Evolutionary conservation across 2,888 invertebrate species (phyloP).

Genomic region (Creontiades dilutus): DNA sequence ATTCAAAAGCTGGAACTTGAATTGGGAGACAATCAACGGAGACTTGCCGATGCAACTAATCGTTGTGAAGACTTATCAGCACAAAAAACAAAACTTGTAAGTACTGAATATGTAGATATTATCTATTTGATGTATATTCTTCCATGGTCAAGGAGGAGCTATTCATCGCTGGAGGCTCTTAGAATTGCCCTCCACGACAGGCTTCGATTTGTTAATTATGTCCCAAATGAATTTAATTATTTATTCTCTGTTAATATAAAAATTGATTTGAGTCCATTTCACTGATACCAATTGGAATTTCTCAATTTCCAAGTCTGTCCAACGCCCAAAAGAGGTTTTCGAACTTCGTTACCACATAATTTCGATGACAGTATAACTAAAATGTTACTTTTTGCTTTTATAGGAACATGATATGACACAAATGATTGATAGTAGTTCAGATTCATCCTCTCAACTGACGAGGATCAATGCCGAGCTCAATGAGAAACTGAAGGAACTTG

Average conservation of each 20-base stretch:
- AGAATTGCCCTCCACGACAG: no score
- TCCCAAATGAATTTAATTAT: no score
- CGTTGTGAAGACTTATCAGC: constrained; percentile 74
- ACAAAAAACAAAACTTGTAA: constrained; percentile 78
- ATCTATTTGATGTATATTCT: no score
- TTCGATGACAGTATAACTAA: no score
- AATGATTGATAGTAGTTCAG: constrained; percentile 76
- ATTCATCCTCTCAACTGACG: constrained; percentile 78
- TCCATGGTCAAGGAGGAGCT: neutral
- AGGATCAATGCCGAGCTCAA: constrained; percentile 78
- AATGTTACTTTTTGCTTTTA: constrained; percentile 74
- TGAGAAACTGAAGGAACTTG: constrained; percentile 78
- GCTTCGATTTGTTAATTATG: no score
- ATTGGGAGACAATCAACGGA: constrained; percentile 62
- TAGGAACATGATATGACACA: constrained; percentile 76
- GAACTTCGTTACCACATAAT: no score
- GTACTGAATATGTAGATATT: no score
- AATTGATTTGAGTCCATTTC: no score
- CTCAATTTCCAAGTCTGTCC: no score
- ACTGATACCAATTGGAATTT: no score
- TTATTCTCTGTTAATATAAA: no score
- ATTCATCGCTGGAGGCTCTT: neutral
- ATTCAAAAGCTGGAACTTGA: constrained; percentile 72
- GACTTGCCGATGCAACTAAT: constrained; percentile 69
- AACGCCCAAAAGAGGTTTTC: no score